These are phyloP conservation scores for Pegea sp. DNA, from an alignment of 23 tunicate genomes.

Conservation along the genomic window DNA sequence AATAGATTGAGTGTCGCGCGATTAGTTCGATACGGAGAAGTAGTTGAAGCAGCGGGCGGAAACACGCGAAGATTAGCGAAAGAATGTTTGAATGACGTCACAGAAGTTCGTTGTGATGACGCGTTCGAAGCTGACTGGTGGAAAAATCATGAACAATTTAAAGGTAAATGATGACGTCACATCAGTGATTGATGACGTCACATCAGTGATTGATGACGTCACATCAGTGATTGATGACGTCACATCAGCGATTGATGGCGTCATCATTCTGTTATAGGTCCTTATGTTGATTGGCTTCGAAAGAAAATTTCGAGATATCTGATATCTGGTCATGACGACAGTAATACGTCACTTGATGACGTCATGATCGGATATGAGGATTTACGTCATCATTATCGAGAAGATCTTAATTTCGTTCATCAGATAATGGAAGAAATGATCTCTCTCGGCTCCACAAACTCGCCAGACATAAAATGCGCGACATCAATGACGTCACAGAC, in stretches of 20 bases:
- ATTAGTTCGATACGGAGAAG: conserved; percentile 15
- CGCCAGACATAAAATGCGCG: too few species aligned
- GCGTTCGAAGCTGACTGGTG: conserved; percentile 27
- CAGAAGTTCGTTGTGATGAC: neutral
- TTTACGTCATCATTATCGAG: conserved; percentile 23
- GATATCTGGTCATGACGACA: conserved; percentile 35
- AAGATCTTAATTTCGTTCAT: conserved; percentile 24
- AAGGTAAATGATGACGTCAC: too few species aligned
- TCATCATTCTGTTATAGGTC: too few species aligned
- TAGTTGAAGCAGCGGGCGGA: conserved; percentile 25
- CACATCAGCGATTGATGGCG: too few species aligned
- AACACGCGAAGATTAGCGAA: conserved; percentile 32
- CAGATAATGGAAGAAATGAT: too few species aligned
- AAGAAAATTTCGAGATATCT: neutral
- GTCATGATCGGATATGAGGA: conserved; percentile 61
- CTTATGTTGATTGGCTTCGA: too few species aligned
- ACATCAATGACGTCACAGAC: too few species aligned
- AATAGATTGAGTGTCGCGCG: conserved; percentile 29
- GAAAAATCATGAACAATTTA: conserved; percentile 8
- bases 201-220: too few species aligned
- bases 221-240: too few species aligned
- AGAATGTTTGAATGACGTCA: conserved; percentile 21
- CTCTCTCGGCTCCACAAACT: too few species aligned
- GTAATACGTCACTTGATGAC: conserved; percentile 53
- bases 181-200: too few species aligned